These are phyloP conservation scores for Verasper variegatus DNA, from an alignment of 2,113 vertebrate species.

Conservation along the genomic window DNA sequence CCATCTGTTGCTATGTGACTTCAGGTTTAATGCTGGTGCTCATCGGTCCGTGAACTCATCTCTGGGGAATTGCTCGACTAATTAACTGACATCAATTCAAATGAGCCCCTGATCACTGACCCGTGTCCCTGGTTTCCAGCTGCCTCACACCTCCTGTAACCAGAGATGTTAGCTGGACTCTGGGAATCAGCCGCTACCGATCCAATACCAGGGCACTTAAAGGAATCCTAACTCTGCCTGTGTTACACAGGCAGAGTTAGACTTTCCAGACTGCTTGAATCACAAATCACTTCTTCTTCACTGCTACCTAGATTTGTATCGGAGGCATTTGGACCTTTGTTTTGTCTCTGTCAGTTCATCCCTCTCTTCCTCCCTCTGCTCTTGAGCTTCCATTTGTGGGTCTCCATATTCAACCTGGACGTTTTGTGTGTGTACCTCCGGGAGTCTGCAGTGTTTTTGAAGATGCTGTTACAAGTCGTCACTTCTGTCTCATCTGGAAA, in stretches of 20 bases:
- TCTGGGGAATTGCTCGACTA: slow-evolving; percentile 34
- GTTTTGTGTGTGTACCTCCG: neutral
- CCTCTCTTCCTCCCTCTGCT: neutral
- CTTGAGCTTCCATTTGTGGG: neutral
- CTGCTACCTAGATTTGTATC: too few relatives aligned
- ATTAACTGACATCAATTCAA: slow-evolving; percentile 45
- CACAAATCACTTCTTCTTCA: too few relatives aligned
- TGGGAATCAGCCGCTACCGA: too few relatives aligned
- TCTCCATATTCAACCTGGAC: too few relatives aligned
- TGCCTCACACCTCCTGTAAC: too few relatives aligned
- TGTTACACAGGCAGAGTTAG: too few relatives aligned
- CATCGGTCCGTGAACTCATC: slow-evolving; percentile 21
- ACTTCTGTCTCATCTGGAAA: slow-evolving; percentile 4
- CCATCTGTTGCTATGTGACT: slow-evolving; percentile 18
- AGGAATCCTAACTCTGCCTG: too few relatives aligned
- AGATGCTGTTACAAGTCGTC: neutral
- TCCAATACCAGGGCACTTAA: too few relatives aligned
- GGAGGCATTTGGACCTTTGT: too few relatives aligned
- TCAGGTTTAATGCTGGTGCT: neutral
- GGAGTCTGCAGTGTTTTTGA: slow-evolving; percentile 18
- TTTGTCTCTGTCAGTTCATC: too few relatives aligned
- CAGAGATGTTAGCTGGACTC: too few relatives aligned
- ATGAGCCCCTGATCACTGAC: slow-evolving; percentile 35
- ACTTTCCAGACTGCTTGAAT: too few relatives aligned
- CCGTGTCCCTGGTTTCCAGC: neutral